Evolutionary conservation across 2,888 invertebrate genomes (phyloP).

Genomic region (Colostygia pectinataria): DNA sequence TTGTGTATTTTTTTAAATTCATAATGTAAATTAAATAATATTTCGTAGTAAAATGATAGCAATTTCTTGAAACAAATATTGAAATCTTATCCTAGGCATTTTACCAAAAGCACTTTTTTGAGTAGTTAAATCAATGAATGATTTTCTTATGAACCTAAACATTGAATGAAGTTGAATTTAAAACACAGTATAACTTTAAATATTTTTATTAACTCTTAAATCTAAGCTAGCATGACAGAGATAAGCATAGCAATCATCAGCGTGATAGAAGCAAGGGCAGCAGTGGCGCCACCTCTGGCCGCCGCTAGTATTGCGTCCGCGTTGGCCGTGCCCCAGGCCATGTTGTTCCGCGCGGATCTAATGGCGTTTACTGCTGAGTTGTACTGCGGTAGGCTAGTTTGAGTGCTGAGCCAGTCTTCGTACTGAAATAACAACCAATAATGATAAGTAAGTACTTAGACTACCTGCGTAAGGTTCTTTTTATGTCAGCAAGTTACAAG

Average conservation of each 20-base stretch:
- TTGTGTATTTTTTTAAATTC: too few species aligned
- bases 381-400: slow-evolving; percentile 50
- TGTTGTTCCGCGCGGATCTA: slow-evolving; percentile 57
- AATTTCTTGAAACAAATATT: too few species aligned
- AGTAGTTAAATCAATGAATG: too few species aligned
- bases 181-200: neutral
- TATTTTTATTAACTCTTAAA: neutral
- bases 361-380: slow-evolving; percentile 54
- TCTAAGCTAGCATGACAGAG: slow-evolving; percentile 28
- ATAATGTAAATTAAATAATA: too few species aligned
- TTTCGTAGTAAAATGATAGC: too few species aligned
- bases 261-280: slow-evolving; percentile 44
- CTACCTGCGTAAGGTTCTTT: too few species aligned
- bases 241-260: slow-evolving; percentile 40
- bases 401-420: slow-evolving; percentile 63
- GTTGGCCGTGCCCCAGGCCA: slow-evolving; percentile 64
- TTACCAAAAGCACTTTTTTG: too few species aligned
- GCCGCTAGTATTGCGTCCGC: slow-evolving; percentile 58
- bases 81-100: too few species aligned
- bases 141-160: too few species aligned
- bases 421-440: slow-evolving; percentile 53
- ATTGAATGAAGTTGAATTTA: too few species aligned
- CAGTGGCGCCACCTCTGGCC: slow-evolving; percentile 49
- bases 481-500: too few species aligned
- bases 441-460: neutral